A percentile compares a stretch with the other conserved stretches of the same genome.
These are phyloP conservation scores for Corythornis madagascariensis DNA, from an alignment of 2,113 vertebrate species.

Conservation along the genomic window DNA sequence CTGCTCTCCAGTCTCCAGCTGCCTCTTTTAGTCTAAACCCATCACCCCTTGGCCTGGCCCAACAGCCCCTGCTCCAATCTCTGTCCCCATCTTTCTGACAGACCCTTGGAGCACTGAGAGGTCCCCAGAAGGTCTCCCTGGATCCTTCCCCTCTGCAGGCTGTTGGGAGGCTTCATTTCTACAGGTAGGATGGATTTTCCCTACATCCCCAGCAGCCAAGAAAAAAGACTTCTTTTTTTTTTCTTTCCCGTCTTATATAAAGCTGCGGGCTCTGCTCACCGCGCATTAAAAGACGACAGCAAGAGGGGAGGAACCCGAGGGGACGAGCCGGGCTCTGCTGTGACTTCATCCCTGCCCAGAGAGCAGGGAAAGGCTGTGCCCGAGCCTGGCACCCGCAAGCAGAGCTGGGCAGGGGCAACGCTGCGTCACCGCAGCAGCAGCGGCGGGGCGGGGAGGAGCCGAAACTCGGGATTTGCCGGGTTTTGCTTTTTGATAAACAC, in stretches of 20 bases:
- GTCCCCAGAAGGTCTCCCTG: too few relatives aligned
- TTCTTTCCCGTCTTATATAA: background rate
- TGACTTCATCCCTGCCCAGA: background rate
- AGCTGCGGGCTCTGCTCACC: background rate
- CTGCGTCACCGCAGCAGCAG: background rate
- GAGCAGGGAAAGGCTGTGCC: background rate
- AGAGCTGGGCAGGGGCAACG: background rate
- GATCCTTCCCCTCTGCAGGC: too few relatives aligned
- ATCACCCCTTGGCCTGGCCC: too few relatives aligned
- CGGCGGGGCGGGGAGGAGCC: background rate
- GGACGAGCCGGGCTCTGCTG: background rate
- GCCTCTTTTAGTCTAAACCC: too few relatives aligned
- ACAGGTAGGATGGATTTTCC: background rate
- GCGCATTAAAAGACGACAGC: rapidly evolving
- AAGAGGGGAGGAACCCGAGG: background rate
- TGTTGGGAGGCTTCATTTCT: background rate
- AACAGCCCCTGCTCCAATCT: too few relatives aligned
- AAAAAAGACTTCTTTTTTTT: background rate
- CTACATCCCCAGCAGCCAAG: background rate
- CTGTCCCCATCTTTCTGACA: too few relatives aligned
- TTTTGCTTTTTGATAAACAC: background rate
- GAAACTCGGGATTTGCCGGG: background rate
- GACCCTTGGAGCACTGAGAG: too few relatives aligned
- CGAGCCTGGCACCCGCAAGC: rapidly evolving
- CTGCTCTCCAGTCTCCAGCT: too few relatives aligned